A percentile compares a stretch with the other conserved stretches of the same genome.
Conservation (phyloP, 1,140 invertebrate genomes). For the Pteromalus puparum region DNA sequence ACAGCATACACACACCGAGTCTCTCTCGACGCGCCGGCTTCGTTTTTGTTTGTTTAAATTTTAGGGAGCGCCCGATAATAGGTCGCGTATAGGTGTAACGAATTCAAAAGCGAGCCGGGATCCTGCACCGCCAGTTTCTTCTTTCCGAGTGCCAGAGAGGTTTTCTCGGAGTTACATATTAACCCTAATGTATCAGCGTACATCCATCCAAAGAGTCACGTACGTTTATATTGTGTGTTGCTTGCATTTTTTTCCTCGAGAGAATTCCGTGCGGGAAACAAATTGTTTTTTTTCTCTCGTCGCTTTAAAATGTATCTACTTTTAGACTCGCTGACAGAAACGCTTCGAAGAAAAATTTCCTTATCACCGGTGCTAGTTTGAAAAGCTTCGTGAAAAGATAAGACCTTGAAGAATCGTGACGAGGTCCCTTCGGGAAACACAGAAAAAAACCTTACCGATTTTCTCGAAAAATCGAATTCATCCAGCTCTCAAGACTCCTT, state of each 20-base stretch:
- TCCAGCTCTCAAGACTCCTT: background rate
- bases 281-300: background rate
- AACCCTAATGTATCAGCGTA: background rate
- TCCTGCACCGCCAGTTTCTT: background rate
- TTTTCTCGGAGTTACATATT: conserved; percentile 18
- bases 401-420: background rate
- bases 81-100: conserved; percentile 25
- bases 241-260: background rate
- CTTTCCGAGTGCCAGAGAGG: background rate
- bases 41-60: conserved; percentile 54
- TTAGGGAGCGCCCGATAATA: conserved; percentile 48
- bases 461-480: background rate
- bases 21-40: background rate
- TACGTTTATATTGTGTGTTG: too few species aligned
- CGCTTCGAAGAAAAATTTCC: background rate
- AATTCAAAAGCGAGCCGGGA: conserved; percentile 11
- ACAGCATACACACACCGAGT: conserved; percentile 44
- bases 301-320: background rate
- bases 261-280: background rate
- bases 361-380: background rate
- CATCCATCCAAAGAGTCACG: too few species aligned
- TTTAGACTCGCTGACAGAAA: background rate
- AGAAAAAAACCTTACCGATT: too few species aligned
- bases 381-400: background rate
- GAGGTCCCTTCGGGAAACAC: background rate